These are phyloP conservation scores for Lasioglossum morio DNA, from an alignment of 2,888 invertebrate species.

Conservation along the genomic window DNA sequence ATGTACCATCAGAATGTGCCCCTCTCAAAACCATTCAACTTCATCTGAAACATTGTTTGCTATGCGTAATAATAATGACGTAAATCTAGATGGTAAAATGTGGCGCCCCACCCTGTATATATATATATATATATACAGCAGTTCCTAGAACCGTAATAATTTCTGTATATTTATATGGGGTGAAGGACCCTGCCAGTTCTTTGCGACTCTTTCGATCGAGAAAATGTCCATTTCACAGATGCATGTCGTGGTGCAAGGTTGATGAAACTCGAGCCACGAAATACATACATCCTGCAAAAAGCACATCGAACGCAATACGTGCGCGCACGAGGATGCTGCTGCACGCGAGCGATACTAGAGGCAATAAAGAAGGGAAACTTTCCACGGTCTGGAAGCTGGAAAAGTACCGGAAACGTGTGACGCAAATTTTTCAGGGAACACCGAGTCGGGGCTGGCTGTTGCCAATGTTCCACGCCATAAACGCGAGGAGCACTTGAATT, in stretches of 20 bases:
- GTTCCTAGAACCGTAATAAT: too few relatives aligned
- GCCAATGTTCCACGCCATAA: slow-evolving; percentile 38
- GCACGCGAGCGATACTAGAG: background rate
- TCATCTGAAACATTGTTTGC: too few relatives aligned
- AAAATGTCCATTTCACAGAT: background rate
- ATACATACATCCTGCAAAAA: background rate
- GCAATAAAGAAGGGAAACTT: slow-evolving; percentile 30
- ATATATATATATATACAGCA: too few relatives aligned
- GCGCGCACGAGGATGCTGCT: background rate
- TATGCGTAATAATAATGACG: too few relatives aligned
- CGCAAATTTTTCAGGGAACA: slow-evolving; percentile 34
- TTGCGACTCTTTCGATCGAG: background rate
- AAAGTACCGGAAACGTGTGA: slow-evolving; percentile 48
- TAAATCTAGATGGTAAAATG: too few relatives aligned
- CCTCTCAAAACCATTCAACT: too few relatives aligned
- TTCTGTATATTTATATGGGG: too few relatives aligned
- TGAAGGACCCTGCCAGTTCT: background rate
- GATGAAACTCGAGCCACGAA: background rate
- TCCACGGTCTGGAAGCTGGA: slow-evolving; percentile 40
- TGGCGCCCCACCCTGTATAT: too few relatives aligned
- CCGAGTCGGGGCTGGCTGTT: background rate
- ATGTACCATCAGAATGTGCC: too few relatives aligned
- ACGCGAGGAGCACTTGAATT: slow-evolving; percentile 5
- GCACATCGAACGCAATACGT: background rate
- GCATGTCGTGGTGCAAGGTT: background rate